These are phyloP conservation scores for Hirundo rustica DNA, from an alignment of 2,797 vertebrate genomes.

Conservation along the genomic window DNA sequence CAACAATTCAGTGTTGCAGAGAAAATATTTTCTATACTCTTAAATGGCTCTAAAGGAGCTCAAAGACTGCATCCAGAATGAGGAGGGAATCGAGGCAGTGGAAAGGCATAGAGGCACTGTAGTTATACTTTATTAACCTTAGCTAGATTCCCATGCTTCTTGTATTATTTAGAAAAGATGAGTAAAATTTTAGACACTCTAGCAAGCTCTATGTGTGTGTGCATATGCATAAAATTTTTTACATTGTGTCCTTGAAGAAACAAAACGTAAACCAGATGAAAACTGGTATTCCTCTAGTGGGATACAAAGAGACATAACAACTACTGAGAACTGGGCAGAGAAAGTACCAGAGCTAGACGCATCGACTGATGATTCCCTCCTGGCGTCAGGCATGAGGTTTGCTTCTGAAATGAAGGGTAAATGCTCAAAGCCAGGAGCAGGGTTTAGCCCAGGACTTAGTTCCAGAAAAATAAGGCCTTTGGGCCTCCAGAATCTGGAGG, in stretches of 20 bases:
- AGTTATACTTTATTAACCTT: background rate
- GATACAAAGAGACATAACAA: background rate
- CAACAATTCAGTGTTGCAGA: background rate
- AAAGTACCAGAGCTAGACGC: background rate
- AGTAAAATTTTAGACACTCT: background rate
- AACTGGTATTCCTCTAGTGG: background rate
- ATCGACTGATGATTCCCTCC: background rate
- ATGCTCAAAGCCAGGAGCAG: background rate
- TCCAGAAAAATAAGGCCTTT: background rate
- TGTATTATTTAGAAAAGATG: background rate
- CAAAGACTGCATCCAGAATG: background rate
- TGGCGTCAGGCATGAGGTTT: background rate
- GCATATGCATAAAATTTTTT: fast-evolving
- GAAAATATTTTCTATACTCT: background rate
- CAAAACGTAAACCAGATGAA: background rate
- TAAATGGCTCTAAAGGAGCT: background rate
- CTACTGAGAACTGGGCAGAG: background rate
- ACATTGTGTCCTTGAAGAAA: background rate
- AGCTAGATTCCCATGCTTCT: background rate
- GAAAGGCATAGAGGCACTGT: background rate
- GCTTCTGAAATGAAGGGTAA: background rate
- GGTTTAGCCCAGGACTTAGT: background rate
- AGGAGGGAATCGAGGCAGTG: background rate
- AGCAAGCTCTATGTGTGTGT: background rate
- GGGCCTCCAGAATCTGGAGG: background rate